phyloP scores from a whole-genome alignment of 2,888 invertebrate genomes.

The Drosophila aldrichi region DNA sequence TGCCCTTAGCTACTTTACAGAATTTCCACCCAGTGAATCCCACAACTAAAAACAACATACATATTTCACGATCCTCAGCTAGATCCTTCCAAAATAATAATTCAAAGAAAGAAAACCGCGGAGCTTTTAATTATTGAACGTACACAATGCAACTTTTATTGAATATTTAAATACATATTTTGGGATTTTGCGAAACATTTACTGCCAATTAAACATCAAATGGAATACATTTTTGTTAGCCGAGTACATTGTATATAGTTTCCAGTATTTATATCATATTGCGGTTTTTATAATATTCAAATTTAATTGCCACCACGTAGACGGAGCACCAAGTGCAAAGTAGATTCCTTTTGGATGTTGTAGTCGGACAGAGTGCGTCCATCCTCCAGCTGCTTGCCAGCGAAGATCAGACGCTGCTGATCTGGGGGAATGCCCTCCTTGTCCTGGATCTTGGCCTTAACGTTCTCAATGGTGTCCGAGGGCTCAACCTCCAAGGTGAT shows the following conservation, averaged over 20 bases:
- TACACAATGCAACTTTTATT: constrained; percentile 38
- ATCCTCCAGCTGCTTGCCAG: constrained; percentile 47
- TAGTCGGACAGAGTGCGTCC: constrained; percentile 47
- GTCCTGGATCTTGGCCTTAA: constrained; percentile 57
- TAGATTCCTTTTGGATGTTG: constrained; percentile 59
- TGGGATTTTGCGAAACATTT: constrained; percentile 16
- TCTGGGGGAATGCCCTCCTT: constrained; percentile 62
- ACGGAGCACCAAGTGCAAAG: constrained; percentile 41
- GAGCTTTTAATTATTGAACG: constrained; percentile 11
- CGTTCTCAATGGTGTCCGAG: constrained; percentile 32
- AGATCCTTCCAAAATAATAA: not conserved
- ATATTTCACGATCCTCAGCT: not conserved
- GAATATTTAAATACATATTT: constrained; percentile 9
- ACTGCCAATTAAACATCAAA: constrained; percentile 23
- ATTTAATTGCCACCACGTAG: constrained; percentile 45
- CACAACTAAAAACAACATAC: not conserved
- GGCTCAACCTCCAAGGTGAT: constrained; percentile 77
- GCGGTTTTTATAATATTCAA: constrained; percentile 6
- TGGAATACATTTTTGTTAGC: constrained; percentile 25
- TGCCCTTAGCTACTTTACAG: not conserved
- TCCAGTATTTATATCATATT: constrained; percentile 2
- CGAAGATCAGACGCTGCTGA: constrained; percentile 53
- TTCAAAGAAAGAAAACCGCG: not conserved
- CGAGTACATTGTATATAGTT: constrained; percentile 9
- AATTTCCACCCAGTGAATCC: not conserved